Evolutionary conservation across 2,797 vertebrate species (phyloP).

Genomic region (Sebastes kiyomatsui): DNA sequence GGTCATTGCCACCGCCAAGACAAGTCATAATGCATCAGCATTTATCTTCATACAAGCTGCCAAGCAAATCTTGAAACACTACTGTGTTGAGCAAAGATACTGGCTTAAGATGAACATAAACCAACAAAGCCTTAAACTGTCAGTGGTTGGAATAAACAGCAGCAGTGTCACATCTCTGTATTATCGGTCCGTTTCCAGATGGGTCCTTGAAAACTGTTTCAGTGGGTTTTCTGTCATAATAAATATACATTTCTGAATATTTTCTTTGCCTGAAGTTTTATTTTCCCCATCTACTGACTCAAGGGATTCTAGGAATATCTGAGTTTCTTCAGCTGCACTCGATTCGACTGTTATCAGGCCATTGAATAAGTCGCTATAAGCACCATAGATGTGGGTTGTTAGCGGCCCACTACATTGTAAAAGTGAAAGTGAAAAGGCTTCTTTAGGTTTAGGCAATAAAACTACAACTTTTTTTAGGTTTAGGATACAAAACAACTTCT

Average conservation of each 20-base stretch:
- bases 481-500: no score
- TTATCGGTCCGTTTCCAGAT: conserved; percentile 3
- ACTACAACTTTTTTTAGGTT: no score
- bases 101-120: conserved; percentile 3
- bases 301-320: not conserved
- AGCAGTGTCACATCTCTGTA: conserved; percentile 4
- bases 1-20: conserved; percentile 15
- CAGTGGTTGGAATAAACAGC: conserved; percentile 5
- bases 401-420: no score
- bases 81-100: not conserved
- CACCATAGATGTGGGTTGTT: no score
- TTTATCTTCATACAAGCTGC: conserved; percentile 16
- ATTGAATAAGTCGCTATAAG: no score
- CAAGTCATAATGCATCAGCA: conserved; percentile 36
- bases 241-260: not conserved
- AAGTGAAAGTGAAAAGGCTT: no score
- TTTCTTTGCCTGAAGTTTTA: not conserved
- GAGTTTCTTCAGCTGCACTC: not conserved
- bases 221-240: not conserved
- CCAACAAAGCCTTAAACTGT: not conserved
- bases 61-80: conserved; percentile 14
- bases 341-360: no score
- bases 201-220: not conserved
- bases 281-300: not conserved
- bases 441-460: no score